Base-by-base conservation (phyloP, 2,113 vertebrate species). In the Chionodraco myersi region DNA sequence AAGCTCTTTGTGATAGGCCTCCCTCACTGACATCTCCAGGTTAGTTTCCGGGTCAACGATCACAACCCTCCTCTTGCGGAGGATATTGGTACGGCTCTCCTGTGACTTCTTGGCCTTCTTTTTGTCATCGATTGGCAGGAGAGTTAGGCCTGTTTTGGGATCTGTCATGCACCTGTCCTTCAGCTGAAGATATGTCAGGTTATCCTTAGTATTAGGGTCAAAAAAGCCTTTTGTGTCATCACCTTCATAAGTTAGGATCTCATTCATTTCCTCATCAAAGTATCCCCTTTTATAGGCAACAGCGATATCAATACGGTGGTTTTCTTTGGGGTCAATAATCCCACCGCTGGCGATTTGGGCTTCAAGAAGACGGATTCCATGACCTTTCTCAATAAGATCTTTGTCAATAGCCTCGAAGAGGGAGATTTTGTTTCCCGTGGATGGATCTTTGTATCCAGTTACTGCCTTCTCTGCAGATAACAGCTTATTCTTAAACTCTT, bases 141-240 rank as follows among this genome's bases (percentile, higher is more conserved):
- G 95, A 66, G 97, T 94, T 5, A 99, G 95, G 10, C 96, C 96
- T 0, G 97, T 99, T 63, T 94, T 94, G 1, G 94, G 76, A 70
- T 99, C 97, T 77, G 90, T 96, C 36, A 98, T 96, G 91, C 98
- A 99, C 30, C 97, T 95, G 4, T 97, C 95, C 88, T 98, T 98
- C 56, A 99, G 92, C 52, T 99, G 96, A 79, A 99, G 91, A 86
- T 99, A 99, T 1, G 98, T 99, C 69, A 99, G 88, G 83, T 99
- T 99, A 64, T 99, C 97, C 79, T 99, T 96, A 16, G 97, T 99
- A 90, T 99, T 99, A 12, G 98, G 98, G 89, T 99, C 98, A 84
- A 99, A 99, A 91, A 99, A 99, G 1, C 97, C 98, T 90, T 99
- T 99, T 13, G 97, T 98, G 72, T 99, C 98, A 78, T 99, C 97